Percentiles rank a stretch among this genome's conserved stretches.
Evolutionary conservation across 2,888 invertebrate species (phyloP).

Genomic region (Thysanoteuthis rhombus): DNA sequence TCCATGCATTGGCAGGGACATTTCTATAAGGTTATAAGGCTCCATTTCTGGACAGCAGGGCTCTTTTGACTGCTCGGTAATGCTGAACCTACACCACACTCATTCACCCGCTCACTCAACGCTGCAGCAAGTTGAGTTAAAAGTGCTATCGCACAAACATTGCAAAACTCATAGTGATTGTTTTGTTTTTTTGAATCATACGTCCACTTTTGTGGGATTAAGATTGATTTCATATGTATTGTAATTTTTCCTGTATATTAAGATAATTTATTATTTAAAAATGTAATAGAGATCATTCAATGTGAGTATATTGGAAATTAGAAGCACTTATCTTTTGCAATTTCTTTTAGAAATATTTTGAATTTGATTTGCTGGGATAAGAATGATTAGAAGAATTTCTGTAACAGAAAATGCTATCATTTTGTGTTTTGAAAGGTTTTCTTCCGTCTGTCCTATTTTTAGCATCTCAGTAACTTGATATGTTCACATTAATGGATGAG

Average conservation of each 20-base stretch:
- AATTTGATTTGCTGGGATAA: not conserved
- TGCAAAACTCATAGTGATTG: not conserved
- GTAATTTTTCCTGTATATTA: not conserved
- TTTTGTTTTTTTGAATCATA: not conserved
- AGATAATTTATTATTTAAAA: not conserved
- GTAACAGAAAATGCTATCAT: not conserved
- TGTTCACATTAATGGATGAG: not conserved
- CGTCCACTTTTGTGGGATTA: not conserved
- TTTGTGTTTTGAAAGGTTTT: not conserved
- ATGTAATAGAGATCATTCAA: not conserved
- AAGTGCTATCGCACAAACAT: not conserved
- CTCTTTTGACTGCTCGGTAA: not conserved
- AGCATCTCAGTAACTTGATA: not conserved
- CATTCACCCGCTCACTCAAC: not conserved
- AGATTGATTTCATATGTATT: not conserved
- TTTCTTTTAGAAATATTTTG: not conserved
- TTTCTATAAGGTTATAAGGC: not conserved
- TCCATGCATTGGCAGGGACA: not conserved
- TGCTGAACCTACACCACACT: not conserved
- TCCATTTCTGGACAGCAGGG: not conserved
- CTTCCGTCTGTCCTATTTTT: not conserved
- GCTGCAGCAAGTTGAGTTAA: not conserved
- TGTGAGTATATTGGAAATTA: not conserved
- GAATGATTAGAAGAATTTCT: not conserved
- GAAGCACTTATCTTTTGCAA: not conserved